Evolutionary conservation across 2,113 vertebrate species (phyloP).

Genomic region (Labeo rohita): DNA sequence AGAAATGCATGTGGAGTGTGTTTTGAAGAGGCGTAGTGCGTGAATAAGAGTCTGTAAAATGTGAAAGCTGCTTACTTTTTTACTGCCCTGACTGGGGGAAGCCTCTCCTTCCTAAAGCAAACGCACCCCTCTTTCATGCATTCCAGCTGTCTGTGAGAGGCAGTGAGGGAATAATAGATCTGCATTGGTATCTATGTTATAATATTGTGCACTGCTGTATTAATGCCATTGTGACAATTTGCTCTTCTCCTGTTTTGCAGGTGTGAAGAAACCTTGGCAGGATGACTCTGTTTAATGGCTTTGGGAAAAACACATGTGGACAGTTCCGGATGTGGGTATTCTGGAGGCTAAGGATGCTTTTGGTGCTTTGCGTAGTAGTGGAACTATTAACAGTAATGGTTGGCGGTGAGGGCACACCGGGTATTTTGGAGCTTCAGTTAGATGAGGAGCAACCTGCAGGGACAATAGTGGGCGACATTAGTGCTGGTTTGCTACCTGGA

Average conservation of each 20-base stretch:
- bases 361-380: constrained; percentile 61
- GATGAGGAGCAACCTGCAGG: constrained; percentile 94
- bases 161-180: constrained; percentile 17
- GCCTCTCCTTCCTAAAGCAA: constrained; percentile 52
- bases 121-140: constrained; percentile 60
- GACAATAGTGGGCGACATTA: constrained; percentile 96
- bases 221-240: constrained; percentile 21
- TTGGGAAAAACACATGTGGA: constrained; percentile 58
- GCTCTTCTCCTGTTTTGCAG: constrained; percentile 60
- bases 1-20: constrained; percentile 51
- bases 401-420: constrained; percentile 63
- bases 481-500: constrained; percentile 86
- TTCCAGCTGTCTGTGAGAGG: constrained; percentile 55
- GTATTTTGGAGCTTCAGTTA: constrained; percentile 87
- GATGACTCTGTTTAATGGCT: constrained; percentile 72
- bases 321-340: constrained; percentile 49
- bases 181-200: constrained; percentile 17
- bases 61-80: constrained; percentile 48
- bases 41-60: constrained; percentile 54
- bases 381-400: constrained; percentile 58
- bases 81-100: constrained; percentile 25
- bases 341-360: constrained; percentile 56
- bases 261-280: constrained; percentile 71
- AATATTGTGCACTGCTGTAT: constrained; percentile 29
- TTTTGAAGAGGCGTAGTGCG: constrained; percentile 47